phyloP scores from a whole-genome alignment of 2,888 invertebrate species.

The Vanessa cardui region DNA sequence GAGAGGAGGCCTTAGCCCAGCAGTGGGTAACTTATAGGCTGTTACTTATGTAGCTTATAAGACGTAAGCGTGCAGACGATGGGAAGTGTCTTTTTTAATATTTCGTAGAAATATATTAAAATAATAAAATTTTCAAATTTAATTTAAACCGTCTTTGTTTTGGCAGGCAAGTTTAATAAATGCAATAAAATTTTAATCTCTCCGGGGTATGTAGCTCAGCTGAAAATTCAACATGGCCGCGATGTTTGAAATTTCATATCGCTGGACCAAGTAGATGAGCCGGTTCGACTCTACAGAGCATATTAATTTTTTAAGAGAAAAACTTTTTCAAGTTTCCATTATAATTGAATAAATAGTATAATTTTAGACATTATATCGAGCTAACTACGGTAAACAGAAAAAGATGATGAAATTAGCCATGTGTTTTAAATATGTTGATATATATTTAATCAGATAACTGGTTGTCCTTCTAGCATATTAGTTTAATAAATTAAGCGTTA shows the following conservation, averaged over 20 bases:
- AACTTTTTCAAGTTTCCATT: neutral
- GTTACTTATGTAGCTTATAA: no score
- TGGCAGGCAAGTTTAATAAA: slow-evolving; percentile 23
- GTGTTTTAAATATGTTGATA: no score
- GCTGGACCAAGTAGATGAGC: slow-evolving; percentile 17
- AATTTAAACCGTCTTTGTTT: slow-evolving; percentile 11
- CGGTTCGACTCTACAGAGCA: slow-evolving; percentile 5
- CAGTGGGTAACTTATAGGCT: no score
- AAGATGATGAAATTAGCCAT: no score
- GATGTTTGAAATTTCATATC: slow-evolving; percentile 32
- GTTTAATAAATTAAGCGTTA: no score
- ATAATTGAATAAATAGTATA: no score
- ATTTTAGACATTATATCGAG: no score
- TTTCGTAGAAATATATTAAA: neutral
- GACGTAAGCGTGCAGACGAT: no score
- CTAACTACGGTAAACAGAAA: no score
- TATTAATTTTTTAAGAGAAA: slow-evolving; percentile 23
- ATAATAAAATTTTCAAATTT: slow-evolving; percentile 3
- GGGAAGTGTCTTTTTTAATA: neutral
- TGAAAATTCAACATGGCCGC: slow-evolving; percentile 22
- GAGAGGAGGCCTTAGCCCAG: no score
- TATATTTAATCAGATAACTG: no score
- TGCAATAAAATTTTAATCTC: slow-evolving; percentile 29
- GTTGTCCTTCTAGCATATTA: no score
- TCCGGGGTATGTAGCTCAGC: slow-evolving; percentile 15